A percentile compares a stretch with the other conserved stretches of the same genome.
Conservation (phyloP, 2,797 vertebrate species). For the Hippopotamyrus pictus region DNA sequence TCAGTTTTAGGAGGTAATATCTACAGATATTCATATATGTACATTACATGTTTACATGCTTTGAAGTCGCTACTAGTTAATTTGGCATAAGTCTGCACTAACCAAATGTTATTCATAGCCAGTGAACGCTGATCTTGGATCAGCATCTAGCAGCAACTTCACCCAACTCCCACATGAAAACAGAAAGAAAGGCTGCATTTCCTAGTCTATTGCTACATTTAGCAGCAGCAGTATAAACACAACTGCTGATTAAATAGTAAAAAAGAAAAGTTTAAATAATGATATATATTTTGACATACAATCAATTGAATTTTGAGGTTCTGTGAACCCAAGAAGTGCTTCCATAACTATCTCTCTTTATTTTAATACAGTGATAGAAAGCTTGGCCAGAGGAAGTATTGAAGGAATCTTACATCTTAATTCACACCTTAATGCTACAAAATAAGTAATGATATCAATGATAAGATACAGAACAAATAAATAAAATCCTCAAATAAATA, state of each 20-base stretch:
- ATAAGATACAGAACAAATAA: constrained; percentile 65
- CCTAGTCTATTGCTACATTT: constrained; percentile 57
- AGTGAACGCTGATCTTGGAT: not conserved
- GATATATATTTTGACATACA: constrained; percentile 40
- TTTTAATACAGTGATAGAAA: constrained; percentile 17
- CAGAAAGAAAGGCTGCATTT: constrained; percentile 32
- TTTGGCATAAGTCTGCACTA: constrained; percentile 34
- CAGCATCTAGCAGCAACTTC: not conserved
- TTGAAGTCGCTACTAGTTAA: constrained; percentile 25
- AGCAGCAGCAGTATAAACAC: constrained; percentile 50
- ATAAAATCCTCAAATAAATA: constrained; percentile 73
- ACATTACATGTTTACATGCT: constrained; percentile 27
- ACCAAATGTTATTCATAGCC: not conserved
- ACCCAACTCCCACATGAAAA: not conserved
- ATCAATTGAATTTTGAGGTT: constrained; percentile 38
- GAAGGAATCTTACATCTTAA: constrained; percentile 9
- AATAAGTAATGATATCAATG: constrained; percentile 40
- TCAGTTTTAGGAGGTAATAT: constrained; percentile 58
- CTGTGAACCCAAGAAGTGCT: constrained; percentile 52
- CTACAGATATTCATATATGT: constrained; percentile 55
- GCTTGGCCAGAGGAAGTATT: not conserved
- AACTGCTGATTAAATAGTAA: constrained; percentile 21
- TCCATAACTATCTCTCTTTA: constrained; percentile 37
- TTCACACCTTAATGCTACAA: constrained; percentile 42
- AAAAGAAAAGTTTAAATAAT: constrained; percentile 33